Evolutionary conservation across 37 sponge, comb jelly and placozoan species (phyloP), one percentile per base, ranked within the genome.

Genomic region (Aplysina aerophoba): DNA sequence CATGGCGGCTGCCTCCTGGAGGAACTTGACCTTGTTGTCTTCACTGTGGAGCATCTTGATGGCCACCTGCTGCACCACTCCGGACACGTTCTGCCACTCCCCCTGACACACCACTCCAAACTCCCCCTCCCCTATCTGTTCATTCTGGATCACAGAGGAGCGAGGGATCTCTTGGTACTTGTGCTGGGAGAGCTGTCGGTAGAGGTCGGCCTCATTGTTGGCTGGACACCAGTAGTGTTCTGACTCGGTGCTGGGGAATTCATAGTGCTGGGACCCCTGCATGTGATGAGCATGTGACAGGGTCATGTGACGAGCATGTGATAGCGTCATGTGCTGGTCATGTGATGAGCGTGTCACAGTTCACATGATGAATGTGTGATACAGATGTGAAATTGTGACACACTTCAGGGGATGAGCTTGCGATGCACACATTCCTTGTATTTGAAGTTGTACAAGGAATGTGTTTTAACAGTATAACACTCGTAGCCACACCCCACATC

Each of bases 1-100:
- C 84, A 84, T 84, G 11, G 39, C 41, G 5, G 84, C 84, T 25
- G 84, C 84, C 50, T 84, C 84, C 38, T 35, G 75, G 21, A 84
- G 84, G 37, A 84, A 84, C 73, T 84, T 75, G 1, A 66, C 69
- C 69, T 65, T 63, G 21, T 67, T 72, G 28, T 84, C 73, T 19
- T 72, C 17, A 37, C 33, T 33, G 33, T 72, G 61, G 55, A 84
- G 84, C 13, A 27, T 75, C 50, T 84, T 84, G 15, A 84, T 12
- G 27, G 84, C 84, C 35, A 84, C 84, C 20, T 75, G 44, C 78
- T 53, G n/a, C 44, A 75, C 53, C 37, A 39, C n/a, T 54, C 78
- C 78, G 25, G 22, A 13, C 53, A 1, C 4, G 38, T 40, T 24
- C 54, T 75, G 78, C 78, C 78, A 75, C 78, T 75, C 78, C 78